A percentile compares a stretch with the other conserved stretches of the same genome.
phyloP scores from a whole-genome alignment of 2,113 vertebrate species.

The Leucopsar rothschildi region DNA sequence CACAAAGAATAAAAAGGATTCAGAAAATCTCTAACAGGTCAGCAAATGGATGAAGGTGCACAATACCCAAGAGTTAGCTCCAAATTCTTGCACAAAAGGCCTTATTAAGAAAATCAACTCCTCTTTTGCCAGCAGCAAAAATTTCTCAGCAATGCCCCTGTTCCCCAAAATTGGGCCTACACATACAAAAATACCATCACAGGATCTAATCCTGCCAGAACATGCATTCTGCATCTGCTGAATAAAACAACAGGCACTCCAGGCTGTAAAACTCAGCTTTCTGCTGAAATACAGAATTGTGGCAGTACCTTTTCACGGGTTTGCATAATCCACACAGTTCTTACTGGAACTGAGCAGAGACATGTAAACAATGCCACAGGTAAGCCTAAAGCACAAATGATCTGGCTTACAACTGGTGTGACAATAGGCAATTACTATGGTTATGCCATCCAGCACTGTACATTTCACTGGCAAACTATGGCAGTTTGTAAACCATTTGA shows the following conservation, averaged over 20 bases:
- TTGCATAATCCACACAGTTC: neutral
- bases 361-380: neutral
- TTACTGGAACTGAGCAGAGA: neutral
- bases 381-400: neutral
- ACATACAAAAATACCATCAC: neutral
- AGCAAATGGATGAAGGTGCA: neutral
- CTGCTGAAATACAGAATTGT: rapidly evolving
- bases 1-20: neutral
- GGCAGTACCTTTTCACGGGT: neutral
- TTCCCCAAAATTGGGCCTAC: rapidly evolving
- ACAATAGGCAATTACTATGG: rapidly evolving
- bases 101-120: neutral
- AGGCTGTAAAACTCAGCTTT: neutral
- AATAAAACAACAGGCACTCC: neutral
- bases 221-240: neutral
- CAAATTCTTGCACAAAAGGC: neutral
- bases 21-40: neutral
- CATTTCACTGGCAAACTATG: neutral
- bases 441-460: neutral
- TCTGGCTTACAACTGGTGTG: neutral
- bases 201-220: neutral
- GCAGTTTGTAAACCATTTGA: neutral
- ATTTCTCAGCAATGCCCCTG: neutral
- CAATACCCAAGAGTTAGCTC: neutral
- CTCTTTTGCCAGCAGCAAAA: neutral